A percentile compares a stretch with the other conserved stretches of the same genome.
Evolutionary conservation across 2,888 invertebrate species (phyloP).

Genomic region (Drosophila meridiana): DNA sequence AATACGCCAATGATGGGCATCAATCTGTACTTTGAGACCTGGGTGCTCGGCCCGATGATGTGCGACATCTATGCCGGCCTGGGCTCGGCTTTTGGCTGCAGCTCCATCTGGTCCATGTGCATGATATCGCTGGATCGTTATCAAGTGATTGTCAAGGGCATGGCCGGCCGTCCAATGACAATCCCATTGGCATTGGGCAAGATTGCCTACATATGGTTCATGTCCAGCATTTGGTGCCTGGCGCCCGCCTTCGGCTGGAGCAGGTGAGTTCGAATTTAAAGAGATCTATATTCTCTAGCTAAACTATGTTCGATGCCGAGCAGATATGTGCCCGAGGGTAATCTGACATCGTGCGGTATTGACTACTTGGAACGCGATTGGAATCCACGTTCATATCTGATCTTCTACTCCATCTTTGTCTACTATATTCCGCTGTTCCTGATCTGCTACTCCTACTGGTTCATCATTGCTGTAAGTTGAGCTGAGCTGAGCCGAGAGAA

Average conservation of each 20-base stretch:
- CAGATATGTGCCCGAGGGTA: constrained; percentile 96
- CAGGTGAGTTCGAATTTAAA: constrained; percentile 88
- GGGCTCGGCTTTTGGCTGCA: constrained; percentile 95
- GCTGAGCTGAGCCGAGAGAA: background rate
- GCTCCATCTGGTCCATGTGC: constrained; percentile 97
- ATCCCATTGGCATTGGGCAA: constrained; percentile 92
- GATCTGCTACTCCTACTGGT: constrained; percentile 95
- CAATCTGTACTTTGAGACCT: constrained; percentile 84
- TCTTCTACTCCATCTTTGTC: constrained; percentile 91
- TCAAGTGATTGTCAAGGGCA: constrained; percentile 96
- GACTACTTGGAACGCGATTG: constrained; percentile 92
- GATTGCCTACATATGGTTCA: constrained; percentile 92
- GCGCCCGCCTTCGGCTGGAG: constrained; percentile 95
- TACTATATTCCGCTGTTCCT: constrained; percentile 91
- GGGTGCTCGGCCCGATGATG: constrained; percentile 88
- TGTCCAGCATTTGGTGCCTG: constrained; percentile 92
- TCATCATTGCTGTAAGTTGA: constrained; percentile 90
- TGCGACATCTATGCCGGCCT: constrained; percentile 95
- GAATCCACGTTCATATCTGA: constrained; percentile 92
- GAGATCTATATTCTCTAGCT: background rate
- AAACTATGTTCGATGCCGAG: background rate
- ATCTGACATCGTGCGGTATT: constrained; percentile 96
- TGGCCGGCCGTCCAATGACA: constrained; percentile 93
- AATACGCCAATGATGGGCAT: constrained; percentile 85
- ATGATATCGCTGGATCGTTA: constrained; percentile 97